Percentiles rank a stretch among this genome's conserved stretches.
Evolutionary conservation across 2,797 vertebrate genomes (phyloP).

Genomic region (Oreortyx pictus): DNA sequence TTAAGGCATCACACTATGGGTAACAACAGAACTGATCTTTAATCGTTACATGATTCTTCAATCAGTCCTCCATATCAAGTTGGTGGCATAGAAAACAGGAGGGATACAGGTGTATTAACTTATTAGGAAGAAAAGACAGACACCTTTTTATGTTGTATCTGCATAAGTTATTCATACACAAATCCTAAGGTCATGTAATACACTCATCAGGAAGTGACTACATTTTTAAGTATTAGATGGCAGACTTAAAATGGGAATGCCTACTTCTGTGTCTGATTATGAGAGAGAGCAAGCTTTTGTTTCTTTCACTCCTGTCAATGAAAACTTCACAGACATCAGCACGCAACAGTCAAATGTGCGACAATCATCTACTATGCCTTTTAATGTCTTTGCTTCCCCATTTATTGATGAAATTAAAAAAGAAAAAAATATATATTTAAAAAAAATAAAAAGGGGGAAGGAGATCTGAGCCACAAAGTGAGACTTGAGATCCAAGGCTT

Average conservation of each 20-base stretch:
- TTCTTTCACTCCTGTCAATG: background rate
- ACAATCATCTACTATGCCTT: background rate
- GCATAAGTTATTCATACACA: background rate
- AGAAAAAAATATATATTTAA: too few relatives aligned
- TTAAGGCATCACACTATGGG: background rate
- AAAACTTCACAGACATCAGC: background rate
- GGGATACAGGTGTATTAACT: background rate
- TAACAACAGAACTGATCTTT: background rate
- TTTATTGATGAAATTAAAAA: background rate
- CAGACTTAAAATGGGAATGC: background rate
- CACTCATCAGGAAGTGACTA: background rate
- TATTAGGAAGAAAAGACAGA: background rate
- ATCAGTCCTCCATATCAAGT: background rate
- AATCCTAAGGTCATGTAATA: background rate
- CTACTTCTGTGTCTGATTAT: background rate
- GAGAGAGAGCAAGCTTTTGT: background rate
- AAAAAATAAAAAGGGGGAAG: background rate
- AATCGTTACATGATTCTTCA: background rate
- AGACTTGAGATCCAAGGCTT: constrained; percentile 18
- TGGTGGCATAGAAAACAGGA: background rate
- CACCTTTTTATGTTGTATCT: background rate
- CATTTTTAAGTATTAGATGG: background rate
- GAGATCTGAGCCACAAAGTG: background rate
- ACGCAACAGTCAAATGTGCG: background rate
- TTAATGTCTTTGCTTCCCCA: background rate